Evolutionary conservation across 53 echinoderm and acorn worm species (phyloP).

Genomic region (Apostichopus leukothele): DNA sequence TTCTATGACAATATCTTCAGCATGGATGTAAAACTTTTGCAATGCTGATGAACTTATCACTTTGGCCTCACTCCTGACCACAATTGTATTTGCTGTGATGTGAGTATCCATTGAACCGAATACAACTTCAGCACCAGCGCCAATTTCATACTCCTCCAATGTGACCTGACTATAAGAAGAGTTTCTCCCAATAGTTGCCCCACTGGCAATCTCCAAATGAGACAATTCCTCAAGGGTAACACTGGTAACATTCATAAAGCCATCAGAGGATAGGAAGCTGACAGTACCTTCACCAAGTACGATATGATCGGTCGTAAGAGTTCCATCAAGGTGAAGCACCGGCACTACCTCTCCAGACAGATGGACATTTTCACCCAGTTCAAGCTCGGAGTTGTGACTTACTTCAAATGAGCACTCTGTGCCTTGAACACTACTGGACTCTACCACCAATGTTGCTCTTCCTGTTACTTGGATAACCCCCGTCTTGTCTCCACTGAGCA

Average conservation of each 20-base stretch:
- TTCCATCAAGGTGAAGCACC: slow-evolving; percentile 61
- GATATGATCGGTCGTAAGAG: slow-evolving; percentile 50
- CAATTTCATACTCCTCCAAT: slow-evolving; percentile 39
- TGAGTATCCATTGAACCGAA: slow-evolving; percentile 5
- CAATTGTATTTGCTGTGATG: background rate
- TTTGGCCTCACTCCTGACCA: slow-evolving; percentile 16
- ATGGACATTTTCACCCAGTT: slow-evolving; percentile 17
- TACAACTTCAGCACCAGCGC: slow-evolving; percentile 27
- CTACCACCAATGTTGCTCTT: slow-evolving; percentile 45
- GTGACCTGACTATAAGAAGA: slow-evolving; percentile 27
- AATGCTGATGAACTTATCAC: slow-evolving; percentile 23
- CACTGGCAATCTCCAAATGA: background rate
- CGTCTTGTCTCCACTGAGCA: slow-evolving; percentile 63
- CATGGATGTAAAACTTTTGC: slow-evolving; percentile 37
- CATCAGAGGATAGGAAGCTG: background rate
- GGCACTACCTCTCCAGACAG: slow-evolving; percentile 49
- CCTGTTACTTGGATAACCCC: slow-evolving; percentile 56
- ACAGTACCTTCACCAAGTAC: slow-evolving; percentile 47
- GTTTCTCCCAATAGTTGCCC: slow-evolving; percentile 2
- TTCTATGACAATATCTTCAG: slow-evolving; percentile 40
- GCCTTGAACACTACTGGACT: slow-evolving; percentile 41
- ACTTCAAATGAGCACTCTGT: slow-evolving; percentile 73
- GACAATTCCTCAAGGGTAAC: background rate
- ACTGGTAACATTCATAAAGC: slow-evolving; percentile 19
- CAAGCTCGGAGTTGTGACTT: slow-evolving; percentile 46